Percentiles rank a stretch among this genome's conserved stretches.
phyloP scores from a whole-genome alignment of 2,888 invertebrate species.

The Callimorpha dominula region DNA sequence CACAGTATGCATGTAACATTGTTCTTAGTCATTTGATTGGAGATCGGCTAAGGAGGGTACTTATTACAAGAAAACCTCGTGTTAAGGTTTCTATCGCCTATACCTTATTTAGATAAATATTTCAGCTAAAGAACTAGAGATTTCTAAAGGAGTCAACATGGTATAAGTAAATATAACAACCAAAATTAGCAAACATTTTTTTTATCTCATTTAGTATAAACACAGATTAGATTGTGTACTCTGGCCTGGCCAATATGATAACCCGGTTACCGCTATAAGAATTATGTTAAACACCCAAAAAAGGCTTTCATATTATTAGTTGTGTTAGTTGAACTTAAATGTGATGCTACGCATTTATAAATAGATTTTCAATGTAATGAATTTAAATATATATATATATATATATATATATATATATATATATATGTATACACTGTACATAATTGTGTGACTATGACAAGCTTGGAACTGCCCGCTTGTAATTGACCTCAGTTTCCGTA shows the following conservation, averaged over 20 bases:
- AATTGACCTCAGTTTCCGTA: too few species aligned
- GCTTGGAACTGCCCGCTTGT: too few species aligned
- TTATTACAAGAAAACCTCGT: not conserved
- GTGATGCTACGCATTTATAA: not conserved
- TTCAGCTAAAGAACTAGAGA: not conserved
- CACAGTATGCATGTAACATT: too few species aligned
- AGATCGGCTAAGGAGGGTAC: too few species aligned
- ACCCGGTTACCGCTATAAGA: conserved; percentile 16
- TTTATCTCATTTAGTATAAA: conserved; percentile 26
- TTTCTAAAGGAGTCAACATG: not conserved
- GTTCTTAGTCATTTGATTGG: too few species aligned
- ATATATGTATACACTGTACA: too few species aligned
- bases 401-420: too few species aligned
- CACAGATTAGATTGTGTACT: conserved; percentile 33
- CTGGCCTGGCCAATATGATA: conserved; percentile 32
- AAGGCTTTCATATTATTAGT: not conserved
- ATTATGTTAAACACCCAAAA: not conserved
- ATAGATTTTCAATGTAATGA: not conserved
- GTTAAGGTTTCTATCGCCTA: not conserved
- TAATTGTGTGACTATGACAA: too few species aligned
- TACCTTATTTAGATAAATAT: not conserved
- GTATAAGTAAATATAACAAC: not conserved
- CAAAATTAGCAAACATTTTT: conserved; percentile 21
- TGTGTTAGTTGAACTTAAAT: not conserved
- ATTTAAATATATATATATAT: too few species aligned